These are phyloP conservation scores for Acanthosepion esculentum DNA, from an alignment of 2,888 invertebrate genomes.

Conservation along the genomic window DNA sequence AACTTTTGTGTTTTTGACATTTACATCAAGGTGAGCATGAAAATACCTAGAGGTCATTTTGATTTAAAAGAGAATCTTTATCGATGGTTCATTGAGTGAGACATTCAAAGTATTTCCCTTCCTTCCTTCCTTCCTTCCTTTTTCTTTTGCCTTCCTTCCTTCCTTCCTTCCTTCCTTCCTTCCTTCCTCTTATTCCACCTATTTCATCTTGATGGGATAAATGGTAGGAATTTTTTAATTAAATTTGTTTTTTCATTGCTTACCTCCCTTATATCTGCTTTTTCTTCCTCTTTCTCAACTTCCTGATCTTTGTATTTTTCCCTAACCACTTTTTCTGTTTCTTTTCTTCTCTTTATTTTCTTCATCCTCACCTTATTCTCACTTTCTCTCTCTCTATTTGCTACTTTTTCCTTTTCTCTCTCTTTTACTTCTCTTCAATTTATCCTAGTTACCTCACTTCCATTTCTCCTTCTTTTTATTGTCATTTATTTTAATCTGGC, in stretches of 20 bases:
- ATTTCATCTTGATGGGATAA: background rate
- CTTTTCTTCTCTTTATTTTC: too few species aligned
- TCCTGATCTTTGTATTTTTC: too few species aligned
- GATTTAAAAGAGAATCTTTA: background rate
- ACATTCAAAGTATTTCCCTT: background rate
- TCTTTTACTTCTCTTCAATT: too few species aligned
- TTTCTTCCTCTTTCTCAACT: background rate
- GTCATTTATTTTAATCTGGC: too few species aligned
- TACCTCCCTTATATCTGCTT: background rate
- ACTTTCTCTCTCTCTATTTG: too few species aligned
- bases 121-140: background rate
- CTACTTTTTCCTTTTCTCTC: too few species aligned
- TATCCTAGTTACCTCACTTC: too few species aligned
- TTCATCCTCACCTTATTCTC: too few species aligned
- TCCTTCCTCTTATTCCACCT: background rate
- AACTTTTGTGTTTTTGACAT: conserved; percentile 20
- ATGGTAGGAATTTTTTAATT: background rate
- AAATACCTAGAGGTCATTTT: background rate
- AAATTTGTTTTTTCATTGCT: background rate
- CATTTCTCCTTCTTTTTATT: too few species aligned
- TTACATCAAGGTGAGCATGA: background rate
- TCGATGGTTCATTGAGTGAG: background rate
- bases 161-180: background rate
- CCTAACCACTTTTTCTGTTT: too few species aligned
- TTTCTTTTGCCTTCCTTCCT: background rate